These are phyloP conservation scores for Myrmecobius fasciatus DNA, from an alignment of 2,113 vertebrate species.

Conservation along the genomic window DNA sequence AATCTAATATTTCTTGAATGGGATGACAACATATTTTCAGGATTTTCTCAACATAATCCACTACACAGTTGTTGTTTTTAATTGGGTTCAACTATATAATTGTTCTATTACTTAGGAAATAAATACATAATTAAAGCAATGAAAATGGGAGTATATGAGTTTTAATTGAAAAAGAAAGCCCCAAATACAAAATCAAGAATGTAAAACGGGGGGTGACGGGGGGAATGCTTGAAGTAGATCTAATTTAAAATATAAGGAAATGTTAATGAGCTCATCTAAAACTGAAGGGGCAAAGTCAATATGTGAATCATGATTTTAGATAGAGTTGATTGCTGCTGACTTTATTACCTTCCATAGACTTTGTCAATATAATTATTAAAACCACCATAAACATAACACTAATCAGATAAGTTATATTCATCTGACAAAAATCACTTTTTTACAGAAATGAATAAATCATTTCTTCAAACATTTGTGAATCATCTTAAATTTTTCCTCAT, in stretches of 20 bases:
- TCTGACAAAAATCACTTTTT: slow-evolving; percentile 76
- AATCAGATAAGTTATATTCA: slow-evolving; percentile 78
- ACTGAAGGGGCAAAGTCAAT: slow-evolving; percentile 65
- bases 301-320: slow-evolving; percentile 79
- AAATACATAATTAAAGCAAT: slow-evolving; percentile 9
- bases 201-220: slow-evolving; percentile 45
- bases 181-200: neutral
- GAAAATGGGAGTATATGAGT: slow-evolving; percentile 6
- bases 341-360: slow-evolving; percentile 80
- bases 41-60: slow-evolving; percentile 40
- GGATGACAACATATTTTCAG: slow-evolving; percentile 45
- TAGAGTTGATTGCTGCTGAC: slow-evolving; percentile 73
- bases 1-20: slow-evolving; percentile 28
- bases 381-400: slow-evolving; percentile 71
- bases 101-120: slow-evolving; percentile 29
- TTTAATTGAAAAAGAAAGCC: slow-evolving; percentile 50
- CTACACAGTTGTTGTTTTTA: slow-evolving; percentile 35
- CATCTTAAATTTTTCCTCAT: slow-evolving; percentile 6
- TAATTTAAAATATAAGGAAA: slow-evolving; percentile 70
- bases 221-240: slow-evolving; percentile 37
- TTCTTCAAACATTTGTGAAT: slow-evolving; percentile 54
- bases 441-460: slow-evolving; percentile 76
- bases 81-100: slow-evolving; percentile 13
- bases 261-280: slow-evolving; percentile 76
- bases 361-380: slow-evolving; percentile 80